Conservation (phyloP, 2,888 invertebrate species). For the Bruchidius siliquastri region DNA sequence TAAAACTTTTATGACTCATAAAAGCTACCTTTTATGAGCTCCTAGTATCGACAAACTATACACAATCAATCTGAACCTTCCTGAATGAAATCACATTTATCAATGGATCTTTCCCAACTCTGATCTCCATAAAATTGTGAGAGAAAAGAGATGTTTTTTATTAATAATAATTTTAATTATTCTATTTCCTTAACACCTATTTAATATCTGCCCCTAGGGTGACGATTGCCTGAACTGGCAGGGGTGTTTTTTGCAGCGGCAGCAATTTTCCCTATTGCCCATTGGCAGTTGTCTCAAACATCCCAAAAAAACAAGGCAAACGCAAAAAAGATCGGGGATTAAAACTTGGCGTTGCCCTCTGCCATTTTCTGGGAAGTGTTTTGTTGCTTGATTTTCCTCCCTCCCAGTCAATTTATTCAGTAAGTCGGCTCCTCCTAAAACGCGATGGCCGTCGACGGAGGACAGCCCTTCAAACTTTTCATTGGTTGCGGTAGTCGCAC, state of each 20-base stretch:
- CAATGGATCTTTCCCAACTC: background rate
- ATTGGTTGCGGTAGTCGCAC: conserved; percentile 38
- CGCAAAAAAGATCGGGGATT: conserved; percentile 18
- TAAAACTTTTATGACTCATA: conserved; percentile 48
- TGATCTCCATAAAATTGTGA: background rate
- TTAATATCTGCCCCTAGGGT: background rate
- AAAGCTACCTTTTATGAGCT: conserved; percentile 50
- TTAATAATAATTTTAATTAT: too few species aligned
- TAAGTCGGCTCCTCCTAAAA: conserved; percentile 39
- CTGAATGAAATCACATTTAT: conserved; percentile 5
- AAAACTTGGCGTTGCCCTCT: conserved; percentile 30
- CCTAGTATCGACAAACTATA: conserved; percentile 39
- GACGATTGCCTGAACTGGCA: background rate
- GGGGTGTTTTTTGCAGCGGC: background rate
- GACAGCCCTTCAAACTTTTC: conserved; percentile 24
- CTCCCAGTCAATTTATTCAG: conserved; percentile 23
- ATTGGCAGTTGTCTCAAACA: background rate
- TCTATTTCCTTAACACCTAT: too few species aligned
- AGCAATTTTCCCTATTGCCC: background rate
- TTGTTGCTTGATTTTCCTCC: conserved; percentile 10
- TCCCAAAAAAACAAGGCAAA: background rate
- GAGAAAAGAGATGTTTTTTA: background rate
- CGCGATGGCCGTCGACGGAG: conserved; percentile 40
- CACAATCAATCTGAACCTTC: conserved; percentile 40
- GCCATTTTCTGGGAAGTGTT: conserved; percentile 21